Evolutionary conservation across 2,888 invertebrate genomes (phyloP), one percentile per base, ranked within the genome.

Genomic region (Chloroclysta siterata): DNA sequence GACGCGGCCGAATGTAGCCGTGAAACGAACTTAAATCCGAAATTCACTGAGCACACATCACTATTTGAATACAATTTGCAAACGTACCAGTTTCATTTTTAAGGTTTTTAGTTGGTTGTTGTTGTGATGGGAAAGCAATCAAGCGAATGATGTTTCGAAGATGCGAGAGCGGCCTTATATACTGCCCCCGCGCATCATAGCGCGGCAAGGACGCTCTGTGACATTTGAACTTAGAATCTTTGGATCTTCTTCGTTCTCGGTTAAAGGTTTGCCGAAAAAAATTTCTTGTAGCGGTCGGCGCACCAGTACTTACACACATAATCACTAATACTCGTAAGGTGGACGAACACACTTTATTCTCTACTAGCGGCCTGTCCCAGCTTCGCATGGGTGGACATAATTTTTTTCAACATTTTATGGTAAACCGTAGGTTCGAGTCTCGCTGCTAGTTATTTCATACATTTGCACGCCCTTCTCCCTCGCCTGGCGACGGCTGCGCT

Each of bases 61-160:
- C 47, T 46, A 14, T 11, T 46, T 41, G 14, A 65, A 53, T 46
- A 15, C 10, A 11, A 39, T 8, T 41, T 46, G 10, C 41, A 55
- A 73, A 90, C 90, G 83, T 90, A 93, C 93, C 88, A 84, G 88
- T 90, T 92, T 93, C 93, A 93, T 93, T 87, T 88, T 93, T 75
- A 61, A 65, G 67, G 75, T 77, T 64, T 63, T 54, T 60, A 59
- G 71, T 79, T 76, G 68, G 69, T 76, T 77, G 79, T 71, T 72
- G 81, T 73, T 68, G 68, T 79, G 77, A 74, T 74, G 74, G 76
- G 75, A 81, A 82, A 71, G 81, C 85, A 76, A 81, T 76, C 70
- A 79, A 87, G 80, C 80, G 89, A 92, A 87, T 93, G 92, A 89
- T 90, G 85, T 80, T 72, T 63, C 67, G 76, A 72, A 62, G 73